Base-by-base conservation (phyloP, 2,888 invertebrate genomes). In the Cataglyphis rosenhaueri region DNA sequence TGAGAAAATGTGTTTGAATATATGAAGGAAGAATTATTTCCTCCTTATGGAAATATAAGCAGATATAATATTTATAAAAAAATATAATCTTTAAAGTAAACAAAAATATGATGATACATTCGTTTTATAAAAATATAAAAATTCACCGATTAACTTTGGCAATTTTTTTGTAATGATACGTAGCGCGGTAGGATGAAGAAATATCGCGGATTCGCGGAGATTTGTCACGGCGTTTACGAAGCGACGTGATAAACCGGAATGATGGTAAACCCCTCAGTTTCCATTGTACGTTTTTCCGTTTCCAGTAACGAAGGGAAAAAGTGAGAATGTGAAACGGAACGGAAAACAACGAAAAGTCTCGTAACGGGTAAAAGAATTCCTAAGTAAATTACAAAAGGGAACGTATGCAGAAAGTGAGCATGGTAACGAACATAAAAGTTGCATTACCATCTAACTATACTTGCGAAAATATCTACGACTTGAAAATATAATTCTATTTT, bases 171-270 rank as follows among this genome's bases (percentile, higher is more conserved):
- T 35, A 76, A 82, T 62, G 12, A 3, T 61, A 81, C 55, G 15
- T 44, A 44, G 1, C 25, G 12, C 12, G 12, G 12, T 62, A 57
- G 73, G 44, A 75, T 52, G 61, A 62, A 70, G 32, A 59, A 78
- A 81, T 52, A 44, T 70, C 57, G 76, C 38, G 78, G 64, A 84
- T 85, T 81, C 71, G 55, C 25, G 35, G 62, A 64, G 59, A 71
- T 81, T 87, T 55, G 52, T 74, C 78, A 32, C 29, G 52, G 57
- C 66, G 73, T 87, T 88, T 86, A 85, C 83, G 76, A 85, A 64
- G 79, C 84, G 68, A 83, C 84, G 61, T 84, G 81, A 83, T 85
- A 32, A 32, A 81, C 15, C 38, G 44, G 79, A 59, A 82, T 83
- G 35, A 82, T 68, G 73, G 64, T 44, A 70, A 71, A 61, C 66